Evolutionary conservation across 1,140 invertebrate species (phyloP).

Genomic region (Phocides pigmalion): DNA sequence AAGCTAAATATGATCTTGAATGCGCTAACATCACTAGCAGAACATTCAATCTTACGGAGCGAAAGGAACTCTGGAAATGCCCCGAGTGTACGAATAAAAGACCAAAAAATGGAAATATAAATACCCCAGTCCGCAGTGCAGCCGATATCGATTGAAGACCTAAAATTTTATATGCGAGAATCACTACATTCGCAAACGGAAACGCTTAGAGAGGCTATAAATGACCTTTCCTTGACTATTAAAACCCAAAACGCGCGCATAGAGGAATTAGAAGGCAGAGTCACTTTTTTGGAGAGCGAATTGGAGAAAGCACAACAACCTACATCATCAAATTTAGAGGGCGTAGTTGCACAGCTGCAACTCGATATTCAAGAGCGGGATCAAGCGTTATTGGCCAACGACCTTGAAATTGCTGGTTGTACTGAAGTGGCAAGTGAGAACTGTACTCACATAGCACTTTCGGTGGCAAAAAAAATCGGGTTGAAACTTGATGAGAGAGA

Average conservation of each 20-base stretch:
- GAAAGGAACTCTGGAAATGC: conserved; percentile 25
- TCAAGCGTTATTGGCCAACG: conserved; percentile 1
- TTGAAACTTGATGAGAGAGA: conserved; percentile 12
- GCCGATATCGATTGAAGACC: conserved; percentile 8
- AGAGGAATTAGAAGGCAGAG: neutral
- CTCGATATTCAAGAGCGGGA: conserved; percentile 8
- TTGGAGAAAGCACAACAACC: neutral
- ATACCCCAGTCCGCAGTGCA: conserved; percentile 4
- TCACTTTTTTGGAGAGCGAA: neutral
- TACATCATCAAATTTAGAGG: neutral
- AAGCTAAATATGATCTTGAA: conserved; percentile 18
- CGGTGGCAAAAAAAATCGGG: conserved; percentile 5
- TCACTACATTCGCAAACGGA: conserved; percentile 10
- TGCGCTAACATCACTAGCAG: conserved; percentile 15
- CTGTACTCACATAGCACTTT: conserved; percentile 5
- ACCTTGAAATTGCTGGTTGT: neutral
- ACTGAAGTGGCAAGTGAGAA: neutral
- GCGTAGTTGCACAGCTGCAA: neutral
- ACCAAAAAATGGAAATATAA: conserved; percentile 5
- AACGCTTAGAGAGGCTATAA: conserved; percentile 8
- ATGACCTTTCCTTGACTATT: neutral
- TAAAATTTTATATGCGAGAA: conserved; percentile 15
- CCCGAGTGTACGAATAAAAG: conserved; percentile 6
- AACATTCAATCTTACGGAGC: conserved; percentile 15
- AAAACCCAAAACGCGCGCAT: neutral